Conservation (phyloP, 2,888 invertebrate species). For the Phytoseiulus persimilis region DNA sequence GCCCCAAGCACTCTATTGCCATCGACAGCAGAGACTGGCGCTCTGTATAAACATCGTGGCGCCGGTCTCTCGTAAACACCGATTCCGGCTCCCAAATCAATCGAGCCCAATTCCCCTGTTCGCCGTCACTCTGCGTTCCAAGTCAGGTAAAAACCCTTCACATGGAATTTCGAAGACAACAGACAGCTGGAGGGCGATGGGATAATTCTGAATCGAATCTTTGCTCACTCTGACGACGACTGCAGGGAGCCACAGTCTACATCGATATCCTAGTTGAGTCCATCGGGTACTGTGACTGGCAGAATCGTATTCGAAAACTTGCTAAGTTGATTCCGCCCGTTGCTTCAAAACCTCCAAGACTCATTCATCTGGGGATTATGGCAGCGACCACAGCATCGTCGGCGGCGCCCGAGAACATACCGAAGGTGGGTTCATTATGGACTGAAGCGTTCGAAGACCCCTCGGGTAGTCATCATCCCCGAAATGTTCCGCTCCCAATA, state of each 20-base stretch:
- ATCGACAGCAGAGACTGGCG: not conserved
- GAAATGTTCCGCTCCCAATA: not conserved
- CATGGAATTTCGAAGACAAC: no score
- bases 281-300: not conserved
- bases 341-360: not conserved
- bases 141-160: no score
- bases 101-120: no score
- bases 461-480: not conserved
- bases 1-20: not conserved
- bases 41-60: not conserved
- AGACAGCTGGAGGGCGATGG: not conserved
- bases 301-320: not conserved
- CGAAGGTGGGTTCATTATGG: not conserved
- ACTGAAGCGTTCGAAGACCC: not conserved
- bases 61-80: not conserved
- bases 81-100: not conserved
- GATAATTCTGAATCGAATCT: not conserved
- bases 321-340: not conserved
- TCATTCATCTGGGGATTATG: not conserved
- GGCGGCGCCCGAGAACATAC: not conserved
- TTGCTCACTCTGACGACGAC: not conserved
- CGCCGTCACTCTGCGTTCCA: no score
- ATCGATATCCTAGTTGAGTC: not conserved
- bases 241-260: not conserved
- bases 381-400: not conserved